A percentile compares a stretch with the other conserved stretches of the same genome.
Conservation (phyloP, 2,113 vertebrate species). For the Podarcis raffonei region DNA sequence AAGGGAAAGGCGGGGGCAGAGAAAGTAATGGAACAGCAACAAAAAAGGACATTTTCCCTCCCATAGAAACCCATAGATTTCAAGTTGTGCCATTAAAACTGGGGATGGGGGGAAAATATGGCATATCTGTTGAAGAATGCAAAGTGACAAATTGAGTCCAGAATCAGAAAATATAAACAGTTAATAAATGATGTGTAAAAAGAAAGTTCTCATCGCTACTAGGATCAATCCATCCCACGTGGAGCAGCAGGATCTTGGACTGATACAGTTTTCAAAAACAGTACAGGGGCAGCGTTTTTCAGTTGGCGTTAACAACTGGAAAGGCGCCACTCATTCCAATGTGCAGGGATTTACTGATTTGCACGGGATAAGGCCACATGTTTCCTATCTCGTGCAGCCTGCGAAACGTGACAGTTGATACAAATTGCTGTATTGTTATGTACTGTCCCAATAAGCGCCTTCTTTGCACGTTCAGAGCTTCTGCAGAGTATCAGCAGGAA, state of each 20-base stretch:
- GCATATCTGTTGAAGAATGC: not conserved
- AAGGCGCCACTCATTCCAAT: not conserved
- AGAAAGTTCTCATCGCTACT: not conserved
- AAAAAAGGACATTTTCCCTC: constrained; percentile 1
- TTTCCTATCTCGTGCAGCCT: not conserved
- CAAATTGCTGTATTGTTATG: not conserved
- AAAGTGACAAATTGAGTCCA: not conserved
- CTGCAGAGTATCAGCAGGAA: constrained; percentile 18
- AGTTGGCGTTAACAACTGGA: not conserved
- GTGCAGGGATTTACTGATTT: not conserved
- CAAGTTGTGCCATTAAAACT: not conserved
- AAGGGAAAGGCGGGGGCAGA: constrained; percentile 3
- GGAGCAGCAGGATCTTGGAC: not conserved
- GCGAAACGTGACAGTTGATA: not conserved
- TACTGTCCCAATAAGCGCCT: not conserved
- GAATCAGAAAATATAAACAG: not conserved
- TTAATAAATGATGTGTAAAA: not conserved
- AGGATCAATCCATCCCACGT: not conserved
- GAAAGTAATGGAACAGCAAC: constrained; percentile 24
- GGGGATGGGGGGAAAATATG: not conserved
- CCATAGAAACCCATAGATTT: constrained; percentile 11
- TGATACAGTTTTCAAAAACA: not conserved
- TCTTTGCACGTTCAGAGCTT: not conserved
- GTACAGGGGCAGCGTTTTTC: not conserved
- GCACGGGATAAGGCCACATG: not conserved